A percentile compares a stretch with the other conserved stretches of the same genome.
These are phyloP conservation scores for Chiropotes sagulatus DNA, from an alignment of 2,797 vertebrate species.

Conservation along the genomic window DNA sequence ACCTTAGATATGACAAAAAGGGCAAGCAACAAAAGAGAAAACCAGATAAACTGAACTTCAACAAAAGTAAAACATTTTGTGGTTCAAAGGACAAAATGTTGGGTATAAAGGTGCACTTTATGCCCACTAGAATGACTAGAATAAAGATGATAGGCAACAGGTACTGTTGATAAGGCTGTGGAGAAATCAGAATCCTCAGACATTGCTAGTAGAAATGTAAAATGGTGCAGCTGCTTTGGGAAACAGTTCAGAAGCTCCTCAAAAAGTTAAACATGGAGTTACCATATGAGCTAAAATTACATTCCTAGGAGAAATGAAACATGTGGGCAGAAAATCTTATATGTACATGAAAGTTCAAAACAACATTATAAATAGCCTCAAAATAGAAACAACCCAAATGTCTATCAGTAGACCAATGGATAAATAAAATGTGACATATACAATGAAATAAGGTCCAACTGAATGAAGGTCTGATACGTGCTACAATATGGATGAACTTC, in stretches of 20 bases:
- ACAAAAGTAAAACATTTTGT: constrained; percentile 23
- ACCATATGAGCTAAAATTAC: not conserved
- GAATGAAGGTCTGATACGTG: not conserved
- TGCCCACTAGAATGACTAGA: not conserved
- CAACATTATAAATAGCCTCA: not conserved
- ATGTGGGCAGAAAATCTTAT: not conserved
- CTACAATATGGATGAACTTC: not conserved
- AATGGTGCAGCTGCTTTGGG: not conserved
- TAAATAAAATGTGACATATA: not conserved
- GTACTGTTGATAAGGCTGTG: not conserved
- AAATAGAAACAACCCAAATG: not conserved
- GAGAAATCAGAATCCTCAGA: not conserved
- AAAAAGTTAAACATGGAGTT: constrained; percentile 28
- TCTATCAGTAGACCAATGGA: not conserved
- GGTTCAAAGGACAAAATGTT: not conserved
- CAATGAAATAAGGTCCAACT: not conserved
- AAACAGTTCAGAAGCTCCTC: not conserved
- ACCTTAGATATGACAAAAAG: not conserved
- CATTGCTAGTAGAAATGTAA: not conserved
- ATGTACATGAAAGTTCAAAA: not conserved
- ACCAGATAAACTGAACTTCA: not conserved
- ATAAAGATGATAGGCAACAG: not conserved
- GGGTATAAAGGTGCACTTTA: not conserved
- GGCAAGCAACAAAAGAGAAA: not conserved
- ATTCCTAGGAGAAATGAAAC: constrained; percentile 35